Evolutionary conservation across 2,113 vertebrate genomes (phyloP), one percentile per base, ranked within the genome.

Genomic region (Percina caprodes): DNA sequence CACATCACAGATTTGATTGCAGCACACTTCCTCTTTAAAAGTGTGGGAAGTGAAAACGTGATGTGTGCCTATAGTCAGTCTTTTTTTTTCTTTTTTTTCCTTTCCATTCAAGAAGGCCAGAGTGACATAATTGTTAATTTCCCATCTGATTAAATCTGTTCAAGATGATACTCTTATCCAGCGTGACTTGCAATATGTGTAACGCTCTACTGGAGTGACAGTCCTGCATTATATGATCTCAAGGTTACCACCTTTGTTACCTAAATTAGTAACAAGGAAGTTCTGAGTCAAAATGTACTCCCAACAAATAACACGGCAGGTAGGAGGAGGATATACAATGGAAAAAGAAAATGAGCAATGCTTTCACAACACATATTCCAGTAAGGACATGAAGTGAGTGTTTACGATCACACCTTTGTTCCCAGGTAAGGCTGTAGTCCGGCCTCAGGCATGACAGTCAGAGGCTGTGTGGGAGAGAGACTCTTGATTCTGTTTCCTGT

Each of bases 21-120:
- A 12, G 16, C 16, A 39, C 68, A 80, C 87, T 91, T 92, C 91
- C 90, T 88, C 78, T 81, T 88, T 55, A 71, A 60, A 69, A 16
- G 52, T 69, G 60, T 55, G 67, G 70, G 84, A 90, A 87, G 76
- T 85, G 69, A 85, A 79, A 88, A 80, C 48, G 24, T 16, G 14
- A 69, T 51, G 2, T 24, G 65, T 8, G 13, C 52, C 18, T 9
- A 1, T 7, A 15, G 48, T 70, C 48, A 70, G 7, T 33, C 19
- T 26, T 45, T 42, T 42, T 45, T 49, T 33, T 14, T 18, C 26
- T 35, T 26, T 35, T 26, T 45, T 33, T 14, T 19, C 18, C 10
- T 19, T 2, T 15, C 33, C 16, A 0, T 24, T 63, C 15, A 24
- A 13, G 5, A 42, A 12, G 35, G 72, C 26, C 39, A 51, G 0